Evolutionary conservation across 2,113 vertebrate genomes (phyloP).

Genomic region (Lagopus leucura): DNA sequence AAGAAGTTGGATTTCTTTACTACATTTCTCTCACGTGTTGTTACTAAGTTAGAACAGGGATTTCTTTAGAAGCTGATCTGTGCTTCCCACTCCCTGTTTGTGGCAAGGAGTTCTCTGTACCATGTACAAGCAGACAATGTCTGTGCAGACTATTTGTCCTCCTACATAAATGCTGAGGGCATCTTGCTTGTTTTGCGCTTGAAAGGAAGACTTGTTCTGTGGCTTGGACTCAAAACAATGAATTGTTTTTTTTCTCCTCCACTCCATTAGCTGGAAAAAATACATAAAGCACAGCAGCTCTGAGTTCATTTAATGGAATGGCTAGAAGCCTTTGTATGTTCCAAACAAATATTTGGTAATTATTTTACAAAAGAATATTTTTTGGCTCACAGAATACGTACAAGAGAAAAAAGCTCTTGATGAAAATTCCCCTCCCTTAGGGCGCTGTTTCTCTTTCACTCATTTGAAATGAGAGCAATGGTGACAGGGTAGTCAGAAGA

Average conservation of each 20-base stretch:
- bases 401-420: background rate
- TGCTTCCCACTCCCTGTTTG: background rate
- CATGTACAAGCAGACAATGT: background rate
- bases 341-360: conserved; percentile 63
- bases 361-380: conserved; percentile 15
- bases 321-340: conserved; percentile 55
- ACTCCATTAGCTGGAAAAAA: conserved; percentile 53
- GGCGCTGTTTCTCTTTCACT: background rate
- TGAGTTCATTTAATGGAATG: conserved; percentile 60
- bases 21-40: background rate
- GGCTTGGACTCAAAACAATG: conserved; percentile 69
- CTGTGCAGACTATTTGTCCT: conserved; percentile 35
- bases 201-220: conserved; percentile 72
- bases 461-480: background rate
- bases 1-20: background rate
- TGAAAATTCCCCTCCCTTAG: background rate
- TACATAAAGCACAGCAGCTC: conserved; percentile 30
- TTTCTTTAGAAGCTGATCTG: conserved; percentile 22
- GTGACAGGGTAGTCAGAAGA: background rate
- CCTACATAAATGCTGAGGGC: conserved; percentile 49
- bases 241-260: conserved; percentile 45
- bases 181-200: conserved; percentile 68
- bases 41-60: background rate
- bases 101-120: conserved; percentile 28
- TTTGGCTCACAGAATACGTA: background rate